A percentile compares a stretch with the other conserved stretches of the same genome.
Conservation (phyloP, 1,140 invertebrate genomes). For the Diprion similis region DNA sequence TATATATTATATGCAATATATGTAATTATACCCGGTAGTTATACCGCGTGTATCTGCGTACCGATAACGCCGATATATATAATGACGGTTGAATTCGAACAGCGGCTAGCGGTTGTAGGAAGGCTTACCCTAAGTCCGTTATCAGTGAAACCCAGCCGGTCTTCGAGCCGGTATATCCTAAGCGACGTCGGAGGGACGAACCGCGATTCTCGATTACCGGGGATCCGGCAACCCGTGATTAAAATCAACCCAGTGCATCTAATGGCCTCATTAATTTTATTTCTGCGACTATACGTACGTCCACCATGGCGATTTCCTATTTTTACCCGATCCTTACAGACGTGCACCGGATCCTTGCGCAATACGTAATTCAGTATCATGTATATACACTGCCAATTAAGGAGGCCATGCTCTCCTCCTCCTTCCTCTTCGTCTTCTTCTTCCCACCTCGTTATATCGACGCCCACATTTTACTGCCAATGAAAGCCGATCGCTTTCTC, state of each 20-base stretch:
- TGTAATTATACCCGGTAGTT: background rate
- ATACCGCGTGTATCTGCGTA: background rate
- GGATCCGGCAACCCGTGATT: background rate
- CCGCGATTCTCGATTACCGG: background rate
- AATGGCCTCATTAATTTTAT: background rate
- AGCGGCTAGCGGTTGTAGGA: background rate
- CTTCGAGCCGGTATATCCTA: background rate
- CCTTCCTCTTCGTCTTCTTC: background rate
- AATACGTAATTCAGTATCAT: no score
- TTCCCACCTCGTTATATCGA: background rate
- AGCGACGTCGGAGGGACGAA: background rate
- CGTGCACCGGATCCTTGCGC: no score
- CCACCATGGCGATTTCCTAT: no score
- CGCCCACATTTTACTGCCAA: background rate
- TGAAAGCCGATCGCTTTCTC: background rate
- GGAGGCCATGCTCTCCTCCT: background rate
- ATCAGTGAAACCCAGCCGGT: slow-evolving; percentile 6
- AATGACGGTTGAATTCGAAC: slow-evolving; percentile 3
- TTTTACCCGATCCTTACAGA: no score
- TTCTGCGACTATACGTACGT: background rate
- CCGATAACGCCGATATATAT: background rate
- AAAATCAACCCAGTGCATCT: background rate
- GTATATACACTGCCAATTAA: no score
- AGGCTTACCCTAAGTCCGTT: slow-evolving; percentile 7
- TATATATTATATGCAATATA: background rate